Base-by-base conservation (phyloP, 2,888 invertebrate species). In the Pardosa pseudoannulata region DNA sequence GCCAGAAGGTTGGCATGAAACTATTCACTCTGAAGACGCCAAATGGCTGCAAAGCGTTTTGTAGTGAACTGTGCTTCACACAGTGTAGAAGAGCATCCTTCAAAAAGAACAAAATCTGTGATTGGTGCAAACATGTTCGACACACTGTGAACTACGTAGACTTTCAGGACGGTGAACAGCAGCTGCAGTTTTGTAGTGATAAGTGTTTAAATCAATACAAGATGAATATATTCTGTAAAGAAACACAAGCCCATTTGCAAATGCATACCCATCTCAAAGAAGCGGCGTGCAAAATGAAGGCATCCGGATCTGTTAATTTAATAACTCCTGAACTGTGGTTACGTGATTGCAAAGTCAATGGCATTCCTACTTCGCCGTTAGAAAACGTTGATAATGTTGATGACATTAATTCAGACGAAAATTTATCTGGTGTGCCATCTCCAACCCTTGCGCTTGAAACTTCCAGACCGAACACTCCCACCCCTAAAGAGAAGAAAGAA, bases 151-250 rank as follows among this genome's bases (percentile, higher is more conserved):
- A 96, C 89, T 97, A 96, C 91, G 96, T 97, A 23, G 97, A 97
- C 92, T 96, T 97, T 90, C 94, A 96, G 93, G 97, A 97, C 90
- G 97, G 97, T 65, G 96, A 96, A 89, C 95, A 96, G 28, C 97
- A 97, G 90, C 93, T 97, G 67, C 97, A 97, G 92, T 97, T 97
- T 90, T 93, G 93, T 90, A 96, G 96, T 68, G 96, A 97, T 92
- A 97, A 97, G 93, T 98, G 97, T 91, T 93, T 97, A 89, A 97
- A 97, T 91, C 97, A 97, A 92, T 98, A 97, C 93, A 97, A 98
- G 93, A 97, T 98, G 97, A 96, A 97, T 92, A 97, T 97, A 89
- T 98, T 98, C 92, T 97, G 97, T 92, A 94, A 96, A 73, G 97
- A 97, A 92, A 97, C 97, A 5, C 95, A 96, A 91, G 97, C 97